These are phyloP conservation scores for Vulpes ferrilata DNA, from an alignment of 2,113 vertebrate species.

Conservation along the genomic window DNA sequence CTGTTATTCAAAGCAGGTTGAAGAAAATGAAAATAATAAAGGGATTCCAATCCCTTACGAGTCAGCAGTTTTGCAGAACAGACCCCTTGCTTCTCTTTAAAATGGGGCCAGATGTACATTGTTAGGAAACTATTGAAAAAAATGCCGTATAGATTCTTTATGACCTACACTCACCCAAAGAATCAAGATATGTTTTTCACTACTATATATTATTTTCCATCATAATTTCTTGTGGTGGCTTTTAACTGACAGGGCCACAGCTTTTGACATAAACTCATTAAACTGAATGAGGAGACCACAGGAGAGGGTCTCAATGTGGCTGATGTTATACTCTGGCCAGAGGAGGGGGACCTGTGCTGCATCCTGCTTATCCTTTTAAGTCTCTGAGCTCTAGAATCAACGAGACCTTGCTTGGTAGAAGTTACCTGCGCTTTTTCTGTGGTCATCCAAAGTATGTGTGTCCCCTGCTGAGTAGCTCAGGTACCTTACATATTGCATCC, in stretches of 20 bases:
- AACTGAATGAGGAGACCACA: neutral
- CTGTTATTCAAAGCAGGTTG: neutral
- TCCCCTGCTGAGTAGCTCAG: neutral
- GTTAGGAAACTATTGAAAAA: neutral
- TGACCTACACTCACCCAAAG: neutral
- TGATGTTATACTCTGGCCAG: too few relatives aligned
- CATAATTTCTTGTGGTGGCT: neutral
- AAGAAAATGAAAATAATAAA: neutral
- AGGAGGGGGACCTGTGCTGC: neutral
- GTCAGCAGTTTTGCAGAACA: neutral
- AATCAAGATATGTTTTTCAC: neutral
- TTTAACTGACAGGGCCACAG: neutral
- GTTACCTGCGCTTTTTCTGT: neutral
- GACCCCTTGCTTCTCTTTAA: neutral
- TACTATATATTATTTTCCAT: neutral
- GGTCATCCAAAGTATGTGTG: neutral
- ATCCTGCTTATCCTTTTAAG: neutral
- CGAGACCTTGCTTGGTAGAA: neutral
- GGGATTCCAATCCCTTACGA: neutral
- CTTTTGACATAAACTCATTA: conserved; percentile 26
- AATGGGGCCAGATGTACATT: neutral
- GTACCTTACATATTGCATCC: neutral
- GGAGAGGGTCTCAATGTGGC: neutral
- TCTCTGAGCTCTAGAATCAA: neutral
- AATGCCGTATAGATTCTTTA: neutral